phyloP scores from a whole-genome alignment of 2,888 invertebrate species.

The Blastobasis lacticolella region DNA sequence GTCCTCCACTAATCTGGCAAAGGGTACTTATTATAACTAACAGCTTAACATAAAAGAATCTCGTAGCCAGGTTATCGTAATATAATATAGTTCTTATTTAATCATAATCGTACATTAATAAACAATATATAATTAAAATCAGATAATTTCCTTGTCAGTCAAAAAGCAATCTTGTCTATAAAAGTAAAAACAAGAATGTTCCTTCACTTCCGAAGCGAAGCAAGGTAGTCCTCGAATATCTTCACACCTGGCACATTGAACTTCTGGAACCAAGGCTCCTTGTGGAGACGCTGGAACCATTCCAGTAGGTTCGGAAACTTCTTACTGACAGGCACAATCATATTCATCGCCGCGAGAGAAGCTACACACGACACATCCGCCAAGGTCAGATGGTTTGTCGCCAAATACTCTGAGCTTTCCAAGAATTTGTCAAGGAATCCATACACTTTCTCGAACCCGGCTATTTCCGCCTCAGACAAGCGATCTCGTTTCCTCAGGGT shows the following conservation, averaged over 20 bases:
- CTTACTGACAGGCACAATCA: slow-evolving; percentile 23
- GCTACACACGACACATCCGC: slow-evolving; percentile 39
- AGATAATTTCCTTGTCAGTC: too few species aligned
- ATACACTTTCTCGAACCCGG: slow-evolving; percentile 31
- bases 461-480: slow-evolving; percentile 19
- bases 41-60: too few species aligned
- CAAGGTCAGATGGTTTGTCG: slow-evolving; percentile 27
- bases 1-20: too few species aligned
- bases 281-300: slow-evolving; percentile 29
- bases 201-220: slow-evolving; percentile 12
- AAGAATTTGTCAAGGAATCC: slow-evolving; percentile 33
- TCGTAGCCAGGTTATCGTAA: too few species aligned
- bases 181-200: neutral
- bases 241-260: slow-evolving; percentile 27
- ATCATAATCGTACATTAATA: too few species aligned
- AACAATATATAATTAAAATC: too few species aligned
- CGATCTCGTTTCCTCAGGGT: slow-evolving; percentile 17
- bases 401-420: slow-evolving; percentile 21
- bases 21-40: too few species aligned
- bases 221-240: slow-evolving; percentile 22
- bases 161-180: too few species aligned
- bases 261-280: slow-evolving; percentile 28
- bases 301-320: slow-evolving; percentile 21
- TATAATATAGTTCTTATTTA: too few species aligned
- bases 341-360: slow-evolving; percentile 28